phyloP scores from a whole-genome alignment of 2,113 vertebrate species.

The Corapipo altera region DNA sequence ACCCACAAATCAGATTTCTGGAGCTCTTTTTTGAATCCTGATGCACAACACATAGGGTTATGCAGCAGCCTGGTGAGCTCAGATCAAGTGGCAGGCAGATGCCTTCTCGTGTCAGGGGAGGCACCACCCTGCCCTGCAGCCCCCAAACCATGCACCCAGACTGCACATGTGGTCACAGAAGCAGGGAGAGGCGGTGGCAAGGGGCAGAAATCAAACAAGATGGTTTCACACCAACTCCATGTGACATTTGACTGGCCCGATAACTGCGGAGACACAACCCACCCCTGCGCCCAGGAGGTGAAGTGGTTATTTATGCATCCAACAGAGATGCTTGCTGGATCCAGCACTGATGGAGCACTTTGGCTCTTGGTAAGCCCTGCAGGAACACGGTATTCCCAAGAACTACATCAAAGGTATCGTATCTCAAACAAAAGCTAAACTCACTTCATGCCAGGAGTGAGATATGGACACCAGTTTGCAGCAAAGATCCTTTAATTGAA shows the following conservation, averaged over 20 bases:
- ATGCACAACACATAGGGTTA: not conserved
- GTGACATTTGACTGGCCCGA: not conserved
- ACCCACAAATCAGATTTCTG: not conserved
- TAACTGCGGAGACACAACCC: not conserved
- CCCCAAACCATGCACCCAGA: not conserved
- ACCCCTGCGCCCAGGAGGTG: not conserved
- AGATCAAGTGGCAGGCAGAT: not conserved
- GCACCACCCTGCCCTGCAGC: not conserved
- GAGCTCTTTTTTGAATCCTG: not conserved
- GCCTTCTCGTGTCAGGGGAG: not conserved
- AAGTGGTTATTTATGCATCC: not conserved
- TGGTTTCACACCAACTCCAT: not conserved
- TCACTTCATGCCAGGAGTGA: not conserved
- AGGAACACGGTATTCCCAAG: not conserved
- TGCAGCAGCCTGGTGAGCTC: not conserved
- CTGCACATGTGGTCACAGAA: not conserved
- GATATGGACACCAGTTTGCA: not conserved
- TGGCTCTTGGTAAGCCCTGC: not conserved
- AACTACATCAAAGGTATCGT: not conserved
- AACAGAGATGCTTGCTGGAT: not conserved
- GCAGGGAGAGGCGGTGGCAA: not conserved
- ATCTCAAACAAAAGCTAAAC: not conserved
- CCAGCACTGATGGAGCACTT: not conserved
- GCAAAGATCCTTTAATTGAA: constrained; percentile 29
- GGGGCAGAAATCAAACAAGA: not conserved